Evolutionary conservation across 2,888 invertebrate species (phyloP), one percentile per base, ranked within the genome.

Genomic region (Drosophila subquinaria): DNA sequence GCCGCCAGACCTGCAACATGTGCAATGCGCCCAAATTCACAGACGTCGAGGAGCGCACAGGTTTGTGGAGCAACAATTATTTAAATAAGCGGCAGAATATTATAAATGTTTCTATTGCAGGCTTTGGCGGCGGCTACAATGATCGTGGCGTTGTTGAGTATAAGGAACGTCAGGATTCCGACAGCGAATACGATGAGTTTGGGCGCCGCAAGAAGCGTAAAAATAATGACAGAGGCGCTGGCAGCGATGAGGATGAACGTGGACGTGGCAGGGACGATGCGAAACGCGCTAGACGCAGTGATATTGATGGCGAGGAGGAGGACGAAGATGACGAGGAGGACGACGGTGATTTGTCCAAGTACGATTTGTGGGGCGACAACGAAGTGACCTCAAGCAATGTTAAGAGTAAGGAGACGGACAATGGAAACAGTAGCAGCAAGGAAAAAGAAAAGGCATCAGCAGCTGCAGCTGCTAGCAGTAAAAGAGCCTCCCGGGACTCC

Each of bases 11-110:
- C 61, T 99, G 99, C 93, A 99, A 99, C 93, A 97, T 99, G 94
- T 99, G 99, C 93, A 99, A 99, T 94, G 98, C 99, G 4, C 98
- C 99, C 0, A 99, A 99, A 93, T 97, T 98, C 92, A 98, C 97
- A 17, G 98, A 98, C 93, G 96, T 98, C 69, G 96, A 97, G 92
- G 96, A 96, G 89, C 93, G 97, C 76, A 95, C 95, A 63, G 96
- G 94, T 93, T 73, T 80, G 89, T 68, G 92, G 45, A 51, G 2
- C 4, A 8, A 17, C 17, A 11, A 13, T 0, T 5, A 11, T 10
- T 8, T 1, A n/a, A 17, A 17, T n/a, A 9, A 27, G 4, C 3
- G 6, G 20, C 17, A 11, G 30, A 47, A 42, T 9, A 17, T 47
- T n/a, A n/a, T 20, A 43, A n/a, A n/a, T 4, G 9, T 13, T 43